Percentiles rank a stretch among this genome's conserved stretches.
phyloP scores from a whole-genome alignment of 1,140 invertebrate genomes.

The Macrocentrus cingulum region DNA sequence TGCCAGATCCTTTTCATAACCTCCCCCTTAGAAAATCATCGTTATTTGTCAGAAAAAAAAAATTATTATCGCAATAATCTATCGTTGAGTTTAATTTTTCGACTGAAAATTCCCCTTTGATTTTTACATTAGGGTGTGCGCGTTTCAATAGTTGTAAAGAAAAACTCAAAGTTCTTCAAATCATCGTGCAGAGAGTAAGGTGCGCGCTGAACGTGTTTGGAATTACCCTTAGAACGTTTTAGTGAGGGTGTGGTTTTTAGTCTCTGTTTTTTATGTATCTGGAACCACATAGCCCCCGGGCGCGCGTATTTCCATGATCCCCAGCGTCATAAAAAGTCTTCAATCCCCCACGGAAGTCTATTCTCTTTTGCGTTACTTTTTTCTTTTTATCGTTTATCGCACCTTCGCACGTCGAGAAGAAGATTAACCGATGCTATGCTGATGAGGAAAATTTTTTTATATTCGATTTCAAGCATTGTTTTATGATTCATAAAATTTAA shows the following conservation, averaged over 20 bases:
- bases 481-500: no score
- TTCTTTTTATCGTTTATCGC: constrained; percentile 23
- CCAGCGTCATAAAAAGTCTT: constrained; percentile 17
- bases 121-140: background rate
- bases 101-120: no score
- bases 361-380: background rate
- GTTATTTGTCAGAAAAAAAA: no score
- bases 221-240: constrained; percentile 13
- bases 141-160: constrained; percentile 14
- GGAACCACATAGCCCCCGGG: constrained; percentile 12
- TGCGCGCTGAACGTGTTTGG: constrained; percentile 12
- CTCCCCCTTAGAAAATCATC: no score
- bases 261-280: constrained; percentile 15
- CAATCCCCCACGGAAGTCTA: constrained; percentile 13
- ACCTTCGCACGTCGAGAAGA: constrained; percentile 18
- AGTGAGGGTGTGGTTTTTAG: constrained; percentile 11
- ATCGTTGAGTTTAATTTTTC: background rate
- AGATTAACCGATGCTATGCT: constrained; percentile 15
- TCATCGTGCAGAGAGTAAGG: constrained; percentile 5
- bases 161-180: constrained; percentile 9
- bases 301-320: constrained; percentile 16
- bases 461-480: background rate
- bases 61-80: background rate
- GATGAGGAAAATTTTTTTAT: constrained; percentile 9
- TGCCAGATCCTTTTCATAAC: no score